Base-by-base conservation (phyloP, 2,113 vertebrate genomes). In the Amphilophus citrinellus region DNA sequence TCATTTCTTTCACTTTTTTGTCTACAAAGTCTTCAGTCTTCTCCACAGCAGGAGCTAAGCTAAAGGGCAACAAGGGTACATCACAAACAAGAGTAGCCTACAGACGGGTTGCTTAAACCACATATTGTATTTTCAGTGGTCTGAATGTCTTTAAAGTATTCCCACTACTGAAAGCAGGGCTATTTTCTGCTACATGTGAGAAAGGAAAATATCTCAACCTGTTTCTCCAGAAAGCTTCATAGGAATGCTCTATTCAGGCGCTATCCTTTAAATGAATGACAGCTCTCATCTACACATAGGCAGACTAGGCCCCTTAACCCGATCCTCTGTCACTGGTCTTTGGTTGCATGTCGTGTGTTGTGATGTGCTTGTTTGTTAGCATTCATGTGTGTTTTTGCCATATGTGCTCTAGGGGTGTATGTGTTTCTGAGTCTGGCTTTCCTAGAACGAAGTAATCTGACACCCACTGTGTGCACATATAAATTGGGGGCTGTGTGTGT, bases 201-300 rank as follows among this genome's bases (percentile, higher is more conserved):
- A 71, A 32, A 30, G 24, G 10, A 71, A 47, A 47, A 71, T 71
- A 73, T 53, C 30, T 44, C 10, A 53, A 30, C 66, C 44, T 71
- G 44, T 71, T 71, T 71, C 44, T 53, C 24, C 66, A 71, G 66
- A 71, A 71, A 71, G 76, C 65, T 80, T 82, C 73, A 77, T 80
- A 87, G 90, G 90, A 93, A 93, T 94, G 84, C 80, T 88, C 71
- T 84, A 65, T 91, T 90, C 77, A 89, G 78, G 22, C 89, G 77
- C 37, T 44, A 66, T 65, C 32, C 77, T 85, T 39, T 39, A 87
- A 61, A 92, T 89, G 90, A 92, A 90, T 86, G 89, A 87, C 88
- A 80, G 82, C 85, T 89, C 90, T 89, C 87, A 84, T 93, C 83
- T 89, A 79, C 85, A 60, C 53, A 42, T 77, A 85, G 10, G 17